A percentile compares a stretch with the other conserved stretches of the same genome.
Evolutionary conservation across 1,140 invertebrate species (phyloP).

Genomic region (Propsilocerus akamusi): DNA sequence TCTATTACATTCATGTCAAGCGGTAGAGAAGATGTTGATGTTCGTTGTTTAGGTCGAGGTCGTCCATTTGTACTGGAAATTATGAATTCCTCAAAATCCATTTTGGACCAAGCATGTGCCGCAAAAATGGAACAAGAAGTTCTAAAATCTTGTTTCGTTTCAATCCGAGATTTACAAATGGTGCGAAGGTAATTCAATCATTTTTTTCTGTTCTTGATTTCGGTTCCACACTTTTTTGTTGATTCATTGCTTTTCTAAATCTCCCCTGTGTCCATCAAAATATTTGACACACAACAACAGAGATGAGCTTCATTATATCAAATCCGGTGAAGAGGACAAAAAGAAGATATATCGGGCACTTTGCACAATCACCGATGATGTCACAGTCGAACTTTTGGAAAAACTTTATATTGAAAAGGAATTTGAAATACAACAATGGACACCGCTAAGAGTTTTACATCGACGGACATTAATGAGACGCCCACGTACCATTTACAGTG

Average conservation of each 20-base stretch:
- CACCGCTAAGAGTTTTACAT: conserved; percentile 72
- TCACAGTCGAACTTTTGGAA: conserved; percentile 31
- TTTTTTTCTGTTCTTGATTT: background rate
- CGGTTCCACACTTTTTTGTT: background rate
- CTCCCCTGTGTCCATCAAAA: background rate
- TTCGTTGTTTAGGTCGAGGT: conserved; percentile 68
- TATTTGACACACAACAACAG: conserved; percentile 12
- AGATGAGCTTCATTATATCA: conserved; percentile 48
- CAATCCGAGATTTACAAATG: conserved; percentile 43
- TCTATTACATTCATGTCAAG: conserved; percentile 63
- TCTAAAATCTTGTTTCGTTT: conserved; percentile 36
- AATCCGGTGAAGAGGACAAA: conserved; percentile 72
- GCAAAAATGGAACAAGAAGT: conserved; percentile 35
- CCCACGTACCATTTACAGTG: conserved; percentile 37
- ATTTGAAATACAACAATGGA: conserved; percentile 48
- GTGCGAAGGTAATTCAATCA: conserved; percentile 33
- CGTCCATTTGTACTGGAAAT: conserved; percentile 76
- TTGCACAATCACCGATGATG: conserved; percentile 32
- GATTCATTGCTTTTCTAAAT: background rate
- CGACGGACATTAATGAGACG: conserved; percentile 49
- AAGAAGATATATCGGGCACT: conserved; percentile 67
- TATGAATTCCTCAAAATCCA: conserved; percentile 38
- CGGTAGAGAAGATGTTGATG: conserved; percentile 84
- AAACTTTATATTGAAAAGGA: conserved; percentile 29
- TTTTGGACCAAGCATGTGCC: conserved; percentile 23